phyloP scores from a whole-genome alignment of 1,140 invertebrate species.

The Zaprionus ornatus region DNA sequence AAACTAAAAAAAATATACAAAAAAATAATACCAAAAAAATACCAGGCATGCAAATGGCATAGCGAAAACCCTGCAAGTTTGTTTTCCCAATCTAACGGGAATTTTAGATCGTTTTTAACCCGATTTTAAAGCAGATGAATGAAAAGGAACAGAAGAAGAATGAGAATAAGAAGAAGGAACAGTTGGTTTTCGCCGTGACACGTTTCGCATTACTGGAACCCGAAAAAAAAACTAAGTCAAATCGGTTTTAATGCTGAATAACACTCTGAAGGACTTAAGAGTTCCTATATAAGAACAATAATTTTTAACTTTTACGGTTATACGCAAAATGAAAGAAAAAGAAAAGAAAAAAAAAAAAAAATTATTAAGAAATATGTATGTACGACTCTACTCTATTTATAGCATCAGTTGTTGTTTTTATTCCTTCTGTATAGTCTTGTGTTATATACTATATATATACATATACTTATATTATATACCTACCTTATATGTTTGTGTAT shows the following conservation, averaged over 20 bases:
- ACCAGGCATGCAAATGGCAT: not conserved
- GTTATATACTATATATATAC: slow-evolving; percentile 54
- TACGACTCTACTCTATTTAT: slow-evolving; percentile 5
- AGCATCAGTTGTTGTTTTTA: slow-evolving; percentile 5
- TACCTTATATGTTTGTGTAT: slow-evolving; percentile 35
- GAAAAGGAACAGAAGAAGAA: not conserved
- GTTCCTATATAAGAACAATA: slow-evolving; percentile 78
- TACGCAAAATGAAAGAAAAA: slow-evolving; percentile 21
- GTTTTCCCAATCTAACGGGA: not conserved
- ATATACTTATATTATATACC: slow-evolving; percentile 39
- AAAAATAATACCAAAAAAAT: not conserved
- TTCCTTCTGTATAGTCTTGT: slow-evolving; percentile 6
- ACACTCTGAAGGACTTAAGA: slow-evolving; percentile 50
- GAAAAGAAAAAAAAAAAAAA: slow-evolving; percentile 9
- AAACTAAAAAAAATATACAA: not conserved
- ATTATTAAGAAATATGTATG: slow-evolving; percentile 19
- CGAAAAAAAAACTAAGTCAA: slow-evolving; percentile 26
- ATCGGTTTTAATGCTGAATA: slow-evolving; percentile 51
- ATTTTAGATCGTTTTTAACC: slow-evolving; percentile 13
- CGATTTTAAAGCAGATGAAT: not conserved
- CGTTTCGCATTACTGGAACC: not conserved
- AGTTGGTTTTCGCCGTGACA: not conserved
- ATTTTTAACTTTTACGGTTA: slow-evolving; percentile 66
- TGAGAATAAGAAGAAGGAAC: too few species aligned
- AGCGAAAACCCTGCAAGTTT: not conserved